Conservation (phyloP, 2,797 vertebrate species). For the Mastacembelus armatus region DNA sequence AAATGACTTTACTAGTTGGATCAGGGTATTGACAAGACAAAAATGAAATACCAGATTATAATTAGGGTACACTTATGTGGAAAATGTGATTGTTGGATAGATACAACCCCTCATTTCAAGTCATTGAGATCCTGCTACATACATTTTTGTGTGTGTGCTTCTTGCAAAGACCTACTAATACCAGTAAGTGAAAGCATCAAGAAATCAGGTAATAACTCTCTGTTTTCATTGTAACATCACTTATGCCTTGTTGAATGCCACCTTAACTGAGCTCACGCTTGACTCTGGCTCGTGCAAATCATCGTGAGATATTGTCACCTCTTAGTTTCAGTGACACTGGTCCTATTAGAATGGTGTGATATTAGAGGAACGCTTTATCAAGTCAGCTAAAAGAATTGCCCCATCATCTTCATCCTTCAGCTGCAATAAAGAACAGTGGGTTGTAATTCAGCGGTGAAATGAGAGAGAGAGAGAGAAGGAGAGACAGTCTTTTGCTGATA, state of each 20-base stretch:
- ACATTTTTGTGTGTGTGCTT: background rate
- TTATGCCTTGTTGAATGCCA: conserved; percentile 53
- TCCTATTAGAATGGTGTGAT: conserved; percentile 65
- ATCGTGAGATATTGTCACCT: conserved; percentile 66
- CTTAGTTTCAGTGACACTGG: conserved; percentile 64
- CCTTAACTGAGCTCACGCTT: conserved; percentile 39
- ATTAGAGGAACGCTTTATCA: conserved; percentile 75
- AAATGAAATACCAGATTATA: conserved; percentile 7
- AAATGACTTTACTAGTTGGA: background rate
- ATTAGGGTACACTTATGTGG: conserved; percentile 5
- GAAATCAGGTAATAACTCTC: conserved; percentile 31
- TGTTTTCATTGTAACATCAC: conserved; percentile 46
- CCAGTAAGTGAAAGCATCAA: conserved; percentile 30
- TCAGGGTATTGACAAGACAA: conserved; percentile 5
- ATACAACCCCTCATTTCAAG: conserved; percentile 13
- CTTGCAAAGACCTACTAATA: conserved; percentile 13
- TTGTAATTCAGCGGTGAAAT: conserved; percentile 77
- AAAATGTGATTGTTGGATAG: conserved; percentile 57
- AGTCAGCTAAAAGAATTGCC: conserved; percentile 79
- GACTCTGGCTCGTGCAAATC: conserved; percentile 58
- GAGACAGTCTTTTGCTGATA: conserved; percentile 76
- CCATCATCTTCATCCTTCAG: conserved; percentile 75
- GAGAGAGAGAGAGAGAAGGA: conserved; percentile 56
- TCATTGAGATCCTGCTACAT: conserved; percentile 9
- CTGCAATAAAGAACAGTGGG: conserved; percentile 79